phyloP scores from a whole-genome alignment of 1,140 invertebrate genomes.

The Lasioglossum albipes region DNA sequence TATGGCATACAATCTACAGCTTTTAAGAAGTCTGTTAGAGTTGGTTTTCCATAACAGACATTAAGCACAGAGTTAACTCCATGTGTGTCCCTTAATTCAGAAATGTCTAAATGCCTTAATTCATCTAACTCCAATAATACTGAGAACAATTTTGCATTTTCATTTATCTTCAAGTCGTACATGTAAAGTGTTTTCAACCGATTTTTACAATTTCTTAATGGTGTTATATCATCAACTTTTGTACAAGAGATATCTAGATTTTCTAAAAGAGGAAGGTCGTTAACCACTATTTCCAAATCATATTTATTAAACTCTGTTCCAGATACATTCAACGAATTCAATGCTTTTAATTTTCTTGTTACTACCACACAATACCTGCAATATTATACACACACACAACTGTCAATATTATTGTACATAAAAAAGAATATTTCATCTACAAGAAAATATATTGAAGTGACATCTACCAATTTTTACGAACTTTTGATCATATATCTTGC shows the following conservation, averaged over 20 bases:
- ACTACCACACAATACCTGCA: constrained; percentile 79
- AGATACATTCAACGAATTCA: constrained; percentile 86
- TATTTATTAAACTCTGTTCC: constrained; percentile 87
- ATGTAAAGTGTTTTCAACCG: constrained; percentile 83
- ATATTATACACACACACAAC: constrained; percentile 42
- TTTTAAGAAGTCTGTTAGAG: constrained; percentile 80
- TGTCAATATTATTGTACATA: constrained; percentile 1
- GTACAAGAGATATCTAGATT: constrained; percentile 87
- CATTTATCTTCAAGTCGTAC: constrained; percentile 83
- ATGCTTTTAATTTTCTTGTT: constrained; percentile 82
- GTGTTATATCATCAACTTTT: constrained; percentile 84
- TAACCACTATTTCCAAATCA: constrained; percentile 85
- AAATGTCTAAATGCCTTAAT: constrained; percentile 85
- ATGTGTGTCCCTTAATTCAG: constrained; percentile 82
- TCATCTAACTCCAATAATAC: constrained; percentile 83
- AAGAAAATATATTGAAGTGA: no score
- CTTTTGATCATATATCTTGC: no score
- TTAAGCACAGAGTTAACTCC: constrained; percentile 75
- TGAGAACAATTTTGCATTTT: constrained; percentile 79
- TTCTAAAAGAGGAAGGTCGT: constrained; percentile 85
- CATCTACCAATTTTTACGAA: no score
- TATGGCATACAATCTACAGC: constrained; percentile 81
- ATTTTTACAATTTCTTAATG: constrained; percentile 83
- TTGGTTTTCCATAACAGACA: constrained; percentile 70
- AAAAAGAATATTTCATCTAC: constrained; percentile 2